These are phyloP conservation scores for Agonopterix arenella DNA, from an alignment of 2,888 invertebrate genomes.

Conservation along the genomic window DNA sequence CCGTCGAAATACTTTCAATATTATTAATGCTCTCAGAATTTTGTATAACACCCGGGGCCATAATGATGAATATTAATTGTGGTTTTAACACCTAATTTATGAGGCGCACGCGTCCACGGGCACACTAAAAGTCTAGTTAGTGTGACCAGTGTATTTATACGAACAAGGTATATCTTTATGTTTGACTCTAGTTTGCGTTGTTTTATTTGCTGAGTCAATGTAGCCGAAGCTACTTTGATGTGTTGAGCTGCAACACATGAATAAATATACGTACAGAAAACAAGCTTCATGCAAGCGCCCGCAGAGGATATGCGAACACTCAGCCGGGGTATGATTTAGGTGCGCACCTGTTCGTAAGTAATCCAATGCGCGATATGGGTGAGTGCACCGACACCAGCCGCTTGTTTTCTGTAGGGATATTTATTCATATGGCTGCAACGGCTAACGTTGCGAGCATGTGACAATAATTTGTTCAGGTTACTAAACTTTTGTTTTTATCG, in stretches of 20 bases:
- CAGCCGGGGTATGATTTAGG: no score
- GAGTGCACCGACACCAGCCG: no score
- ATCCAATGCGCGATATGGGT: no score
- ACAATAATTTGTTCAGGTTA: no score
- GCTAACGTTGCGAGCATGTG: no score
- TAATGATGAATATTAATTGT: constrained; percentile 15
- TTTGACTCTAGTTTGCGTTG: constrained; percentile 20
- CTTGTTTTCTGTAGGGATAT: no score
- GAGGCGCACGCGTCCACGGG: constrained; percentile 37
- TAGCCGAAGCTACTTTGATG: not conserved
- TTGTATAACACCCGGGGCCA: constrained; percentile 59
- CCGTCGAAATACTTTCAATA: constrained; percentile 24
- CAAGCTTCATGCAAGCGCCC: no score
- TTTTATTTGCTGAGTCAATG: not conserved
- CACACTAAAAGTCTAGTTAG: constrained; percentile 43
- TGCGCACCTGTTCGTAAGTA: no score
- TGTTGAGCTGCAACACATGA: not conserved
- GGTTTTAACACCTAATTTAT: constrained; percentile 12
- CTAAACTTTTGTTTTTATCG: no score
- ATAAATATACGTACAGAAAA: no score
- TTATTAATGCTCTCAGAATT: constrained; percentile 40
- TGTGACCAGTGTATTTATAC: constrained; percentile 56
- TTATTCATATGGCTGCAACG: no score
- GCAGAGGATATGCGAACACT: no score
- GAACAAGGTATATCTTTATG: constrained; percentile 42